Evolutionary conservation across 2,113 vertebrate genomes (phyloP).

Genomic region (Pseudorhombus dupliciocellatus): DNA sequence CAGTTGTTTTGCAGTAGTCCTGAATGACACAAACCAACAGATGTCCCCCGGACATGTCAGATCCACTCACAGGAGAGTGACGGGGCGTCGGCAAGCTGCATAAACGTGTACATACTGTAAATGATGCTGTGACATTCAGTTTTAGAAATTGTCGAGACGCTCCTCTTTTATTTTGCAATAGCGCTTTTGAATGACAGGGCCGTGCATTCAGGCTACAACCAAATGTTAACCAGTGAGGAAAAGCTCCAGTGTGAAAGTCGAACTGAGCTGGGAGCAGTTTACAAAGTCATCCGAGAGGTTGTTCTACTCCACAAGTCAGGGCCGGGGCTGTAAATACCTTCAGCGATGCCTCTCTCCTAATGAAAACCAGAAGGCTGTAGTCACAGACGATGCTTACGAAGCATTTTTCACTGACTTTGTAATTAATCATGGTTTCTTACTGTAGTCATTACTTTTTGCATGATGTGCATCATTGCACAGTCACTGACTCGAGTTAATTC

Average conservation of each 20-base stretch:
- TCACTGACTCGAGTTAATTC: slow-evolving; percentile 65
- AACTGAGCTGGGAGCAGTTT: slow-evolving; percentile 21
- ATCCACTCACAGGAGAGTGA: slow-evolving; percentile 7
- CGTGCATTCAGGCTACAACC: slow-evolving; percentile 36
- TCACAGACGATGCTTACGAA: slow-evolving; percentile 29
- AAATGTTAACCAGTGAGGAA: slow-evolving; percentile 24
- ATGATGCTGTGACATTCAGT: slow-evolving; percentile 33
- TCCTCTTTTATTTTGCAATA: slow-evolving; percentile 36
- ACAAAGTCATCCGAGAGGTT: slow-evolving; percentile 18
- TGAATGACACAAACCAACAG: slow-evolving; percentile 23
- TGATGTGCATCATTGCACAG: slow-evolving; percentile 60
- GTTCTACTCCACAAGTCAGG: not conserved
- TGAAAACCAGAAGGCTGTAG: slow-evolving; percentile 18
- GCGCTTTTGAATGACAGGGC: slow-evolving; percentile 16
- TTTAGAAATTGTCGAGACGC: slow-evolving; percentile 36
- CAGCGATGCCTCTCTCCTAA: slow-evolving; percentile 23
- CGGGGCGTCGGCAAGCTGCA: slow-evolving; percentile 19
- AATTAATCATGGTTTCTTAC: slow-evolving; percentile 56
- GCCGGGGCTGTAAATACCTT: slow-evolving; percentile 39
- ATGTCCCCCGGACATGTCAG: slow-evolving; percentile 11
- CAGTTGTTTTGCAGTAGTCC: slow-evolving; percentile 26
- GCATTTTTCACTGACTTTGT: slow-evolving; percentile 56
- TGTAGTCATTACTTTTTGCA: slow-evolving; percentile 61
- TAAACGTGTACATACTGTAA: slow-evolving; percentile 67
- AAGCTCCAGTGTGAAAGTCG: slow-evolving; percentile 20